Conservation (phyloP, 2,888 invertebrate species). For the Luperina nickerlii region DNA sequence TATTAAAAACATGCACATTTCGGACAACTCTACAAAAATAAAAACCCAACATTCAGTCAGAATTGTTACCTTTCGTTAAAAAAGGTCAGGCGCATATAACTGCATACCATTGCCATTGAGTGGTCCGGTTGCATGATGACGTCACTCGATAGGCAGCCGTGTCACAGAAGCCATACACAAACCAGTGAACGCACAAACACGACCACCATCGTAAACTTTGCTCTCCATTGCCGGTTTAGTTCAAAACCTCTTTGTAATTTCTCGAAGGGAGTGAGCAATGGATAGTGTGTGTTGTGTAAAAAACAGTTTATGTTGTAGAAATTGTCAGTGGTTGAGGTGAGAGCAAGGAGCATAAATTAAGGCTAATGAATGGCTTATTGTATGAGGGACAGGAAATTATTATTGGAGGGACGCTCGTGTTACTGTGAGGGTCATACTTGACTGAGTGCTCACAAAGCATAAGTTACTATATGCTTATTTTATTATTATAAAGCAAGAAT, state of each 20-base stretch:
- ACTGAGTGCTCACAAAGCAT: conserved; percentile 45
- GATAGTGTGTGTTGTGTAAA: conserved; percentile 63
- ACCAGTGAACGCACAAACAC: conserved; percentile 71
- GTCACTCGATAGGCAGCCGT: conserved; percentile 86
- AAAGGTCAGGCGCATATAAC: conserved; percentile 68
- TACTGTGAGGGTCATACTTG: conserved; percentile 74
- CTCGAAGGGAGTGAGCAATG: conserved; percentile 69
- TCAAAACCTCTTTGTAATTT: conserved; percentile 65
- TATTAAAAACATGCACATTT: conserved; percentile 4
- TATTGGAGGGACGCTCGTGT: conserved; percentile 82
- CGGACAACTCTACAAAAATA: conserved; percentile 14
- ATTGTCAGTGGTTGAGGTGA: conserved; percentile 80
- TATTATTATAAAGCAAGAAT: neutral
- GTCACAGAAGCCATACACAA: conserved; percentile 85
- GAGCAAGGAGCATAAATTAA: conserved; percentile 88
- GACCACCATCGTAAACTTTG: conserved; percentile 70
- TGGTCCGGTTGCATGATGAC: conserved; percentile 81
- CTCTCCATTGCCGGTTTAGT: conserved; percentile 79
- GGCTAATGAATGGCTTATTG: conserved; percentile 90
- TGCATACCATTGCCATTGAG: conserved; percentile 78
- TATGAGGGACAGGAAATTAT: conserved; percentile 88
- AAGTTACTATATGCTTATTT: conserved; percentile 17
- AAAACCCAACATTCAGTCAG: conserved; percentile 23
- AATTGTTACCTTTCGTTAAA: conserved; percentile 63
- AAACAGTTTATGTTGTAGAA: conserved; percentile 68